Conservation (phyloP, 2,797 vertebrate genomes). For the Eidolon dupreanum region DNA sequence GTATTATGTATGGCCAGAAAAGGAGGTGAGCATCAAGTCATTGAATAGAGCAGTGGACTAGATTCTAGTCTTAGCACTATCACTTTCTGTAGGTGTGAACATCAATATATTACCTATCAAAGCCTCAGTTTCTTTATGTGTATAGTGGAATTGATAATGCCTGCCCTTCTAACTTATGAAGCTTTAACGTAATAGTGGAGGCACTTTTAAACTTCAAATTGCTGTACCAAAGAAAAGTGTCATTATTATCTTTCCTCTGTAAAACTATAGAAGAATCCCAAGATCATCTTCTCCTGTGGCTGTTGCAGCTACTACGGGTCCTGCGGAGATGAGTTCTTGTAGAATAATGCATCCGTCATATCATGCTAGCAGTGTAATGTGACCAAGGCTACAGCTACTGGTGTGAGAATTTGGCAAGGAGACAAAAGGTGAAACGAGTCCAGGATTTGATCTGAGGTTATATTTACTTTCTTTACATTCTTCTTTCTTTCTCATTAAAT, state of each 20-base stretch:
- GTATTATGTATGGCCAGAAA: neutral
- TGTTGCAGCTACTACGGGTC: too few species aligned
- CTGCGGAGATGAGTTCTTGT: neutral
- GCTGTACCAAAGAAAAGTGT: neutral
- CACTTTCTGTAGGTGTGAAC: neutral
- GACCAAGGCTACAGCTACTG: neutral
- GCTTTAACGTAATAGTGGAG: neutral
- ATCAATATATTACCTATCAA: fast-evolving
- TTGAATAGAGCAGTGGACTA: neutral
- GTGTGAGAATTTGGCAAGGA: neutral
- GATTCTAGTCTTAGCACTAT: neutral
- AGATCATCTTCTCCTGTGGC: neutral
- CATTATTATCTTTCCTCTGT: neutral
- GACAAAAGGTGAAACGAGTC: neutral
- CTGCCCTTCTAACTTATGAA: neutral
- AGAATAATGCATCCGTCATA: neutral
- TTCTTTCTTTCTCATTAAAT: constrained; percentile 44
- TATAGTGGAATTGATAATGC: neutral
- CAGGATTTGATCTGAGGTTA: neutral
- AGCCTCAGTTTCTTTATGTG: neutral
- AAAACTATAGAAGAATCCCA: neutral
- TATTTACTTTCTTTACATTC: neutral
- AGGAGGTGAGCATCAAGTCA: neutral
- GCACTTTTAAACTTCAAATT: neutral
- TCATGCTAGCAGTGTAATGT: neutral